A percentile compares a stretch with the other conserved stretches of the same genome.
Evolutionary conservation across 2,113 vertebrate species (phyloP).

Genomic region (Echinops telfairi): DNA sequence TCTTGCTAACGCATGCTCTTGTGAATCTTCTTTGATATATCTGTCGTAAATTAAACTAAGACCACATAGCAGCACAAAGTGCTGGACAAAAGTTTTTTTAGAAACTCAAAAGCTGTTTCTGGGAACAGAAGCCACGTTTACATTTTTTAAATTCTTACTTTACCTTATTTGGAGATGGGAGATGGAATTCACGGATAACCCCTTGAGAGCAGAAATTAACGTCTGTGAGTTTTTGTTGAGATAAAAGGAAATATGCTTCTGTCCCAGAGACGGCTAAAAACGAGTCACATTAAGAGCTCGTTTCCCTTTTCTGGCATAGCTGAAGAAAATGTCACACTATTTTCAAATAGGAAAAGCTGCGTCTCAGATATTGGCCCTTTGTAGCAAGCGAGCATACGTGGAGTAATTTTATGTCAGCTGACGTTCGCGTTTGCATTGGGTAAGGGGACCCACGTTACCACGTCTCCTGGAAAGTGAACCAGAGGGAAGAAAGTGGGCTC

Average conservation of each 20-base stretch:
- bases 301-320: slow-evolving; percentile 53
- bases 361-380: slow-evolving; percentile 49
- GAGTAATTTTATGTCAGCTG: slow-evolving; percentile 26
- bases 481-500: not conserved
- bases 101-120: slow-evolving; percentile 52
- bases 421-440: not conserved
- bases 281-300: not conserved
- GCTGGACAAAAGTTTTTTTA: slow-evolving; percentile 41
- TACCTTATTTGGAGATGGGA: slow-evolving; percentile 68
- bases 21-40: not conserved
- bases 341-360: slow-evolving; percentile 56
- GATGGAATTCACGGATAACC: slow-evolving; percentile 13
- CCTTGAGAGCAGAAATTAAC: slow-evolving; percentile 27
- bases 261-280: not conserved
- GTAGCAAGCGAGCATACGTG: not conserved
- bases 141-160: slow-evolving; percentile 51
- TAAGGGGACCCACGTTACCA: not conserved
- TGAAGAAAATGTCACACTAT: slow-evolving; percentile 48
- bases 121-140: slow-evolving; percentile 61
- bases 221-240: slow-evolving; percentile 4
- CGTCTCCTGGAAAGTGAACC: not conserved
- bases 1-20: not conserved
- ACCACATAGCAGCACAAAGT: slow-evolving; percentile 6
- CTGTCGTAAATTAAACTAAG: slow-evolving; percentile 55
- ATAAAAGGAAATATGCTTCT: slow-evolving; percentile 48